Percentiles rank a stretch among this genome's conserved stretches.
These are phyloP conservation scores for Platyrinchus mystaceus DNA, from an alignment of 2,797 vertebrate genomes.

Conservation along the genomic window DNA sequence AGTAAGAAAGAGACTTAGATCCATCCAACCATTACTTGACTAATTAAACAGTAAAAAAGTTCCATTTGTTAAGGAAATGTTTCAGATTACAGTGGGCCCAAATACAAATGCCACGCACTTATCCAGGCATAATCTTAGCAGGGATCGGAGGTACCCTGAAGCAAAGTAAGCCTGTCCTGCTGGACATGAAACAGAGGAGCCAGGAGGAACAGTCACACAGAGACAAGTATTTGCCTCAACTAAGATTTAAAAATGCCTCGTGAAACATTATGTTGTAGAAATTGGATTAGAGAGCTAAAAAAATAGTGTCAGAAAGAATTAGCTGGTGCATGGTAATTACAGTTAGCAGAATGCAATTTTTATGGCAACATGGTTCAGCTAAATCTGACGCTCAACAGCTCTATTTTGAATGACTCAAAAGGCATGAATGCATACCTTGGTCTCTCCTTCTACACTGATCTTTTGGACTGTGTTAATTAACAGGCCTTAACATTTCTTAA, in stretches of 20 bases:
- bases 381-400: background rate
- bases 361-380: background rate
- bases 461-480: background rate
- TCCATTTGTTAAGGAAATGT: slow-evolving; percentile 43
- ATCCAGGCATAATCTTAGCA: slow-evolving; percentile 53
- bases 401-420: background rate
- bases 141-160: slow-evolving; percentile 4
- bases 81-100: slow-evolving; percentile 6
- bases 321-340: background rate
- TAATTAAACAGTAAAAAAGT: slow-evolving; percentile 49
- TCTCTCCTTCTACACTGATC: background rate
- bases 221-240: background rate
- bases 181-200: background rate
- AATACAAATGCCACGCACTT: slow-evolving; percentile 28
- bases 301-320: slow-evolving; percentile 36
- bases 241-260: background rate
- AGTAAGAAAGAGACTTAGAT: slow-evolving; percentile 3
- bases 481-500: background rate
- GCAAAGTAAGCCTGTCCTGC: background rate
- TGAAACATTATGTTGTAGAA: background rate
- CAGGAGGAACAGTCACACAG: background rate
- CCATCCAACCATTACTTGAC: slow-evolving; percentile 48
- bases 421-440: background rate
- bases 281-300: slow-evolving; percentile 5
- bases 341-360: background rate